Conservation (phyloP, 2,113 vertebrate species). For the Callospermophilus lateralis region DNA sequence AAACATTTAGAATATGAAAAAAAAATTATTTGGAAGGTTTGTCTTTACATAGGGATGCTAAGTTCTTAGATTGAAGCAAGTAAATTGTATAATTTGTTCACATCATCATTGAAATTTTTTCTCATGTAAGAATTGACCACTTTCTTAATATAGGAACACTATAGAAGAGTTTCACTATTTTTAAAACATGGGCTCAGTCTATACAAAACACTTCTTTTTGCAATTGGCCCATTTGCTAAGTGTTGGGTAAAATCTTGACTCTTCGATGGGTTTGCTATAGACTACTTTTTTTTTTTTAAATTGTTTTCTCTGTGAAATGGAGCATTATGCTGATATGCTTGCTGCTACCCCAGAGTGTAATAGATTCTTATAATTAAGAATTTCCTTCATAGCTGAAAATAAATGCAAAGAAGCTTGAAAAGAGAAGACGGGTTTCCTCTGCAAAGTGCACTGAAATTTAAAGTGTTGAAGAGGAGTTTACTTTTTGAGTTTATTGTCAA, state of each 20-base stretch:
- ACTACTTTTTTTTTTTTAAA: conserved; percentile 7
- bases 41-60: not conserved
- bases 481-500: conserved; percentile 20
- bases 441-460: not conserved
- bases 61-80: not conserved
- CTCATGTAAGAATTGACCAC: not conserved
- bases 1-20: not conserved
- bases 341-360: not conserved
- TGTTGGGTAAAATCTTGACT: not conserved
- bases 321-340: not conserved
- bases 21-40: conserved; percentile 20
- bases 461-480: not conserved
- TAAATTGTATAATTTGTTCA: not conserved
- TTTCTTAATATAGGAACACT: not conserved
- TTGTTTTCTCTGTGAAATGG: not conserved
- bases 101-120: not conserved
- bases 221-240: not conserved
- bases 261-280: not conserved
- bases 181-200: not conserved
- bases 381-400: conserved; percentile 52
- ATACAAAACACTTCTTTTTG: not conserved
- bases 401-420: not conserved
- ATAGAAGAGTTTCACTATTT: not conserved
- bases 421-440: conserved; percentile 17
- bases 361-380: conserved; percentile 1